A percentile compares a stretch with the other conserved stretches of the same genome.
Evolutionary conservation across 2,113 vertebrate species (phyloP).

Genomic region (Tor tambroides): DNA sequence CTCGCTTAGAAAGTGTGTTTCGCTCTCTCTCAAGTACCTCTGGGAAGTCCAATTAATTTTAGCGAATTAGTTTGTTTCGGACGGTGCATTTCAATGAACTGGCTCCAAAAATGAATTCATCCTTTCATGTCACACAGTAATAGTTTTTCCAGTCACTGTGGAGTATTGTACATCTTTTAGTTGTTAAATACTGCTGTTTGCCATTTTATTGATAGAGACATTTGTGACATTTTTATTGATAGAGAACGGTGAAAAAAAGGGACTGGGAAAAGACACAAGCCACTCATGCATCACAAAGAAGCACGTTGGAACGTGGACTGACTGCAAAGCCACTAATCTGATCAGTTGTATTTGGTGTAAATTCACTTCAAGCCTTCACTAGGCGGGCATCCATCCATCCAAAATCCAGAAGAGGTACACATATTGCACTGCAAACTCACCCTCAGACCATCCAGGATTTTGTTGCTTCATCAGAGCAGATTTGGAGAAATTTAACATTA

Average conservation of each 20-base stretch:
- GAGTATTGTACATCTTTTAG: background rate
- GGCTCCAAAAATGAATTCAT: background rate
- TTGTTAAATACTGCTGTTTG: background rate
- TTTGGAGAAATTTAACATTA: background rate
- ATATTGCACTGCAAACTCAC: too few relatives aligned
- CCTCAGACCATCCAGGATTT: too few relatives aligned
- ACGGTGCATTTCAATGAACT: background rate
- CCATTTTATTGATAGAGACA: background rate
- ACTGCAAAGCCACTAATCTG: too few relatives aligned
- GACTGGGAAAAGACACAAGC: too few relatives aligned
- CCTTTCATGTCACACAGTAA: background rate
- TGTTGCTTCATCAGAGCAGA: too few relatives aligned
- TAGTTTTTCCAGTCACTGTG: background rate
- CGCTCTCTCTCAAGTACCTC: background rate
- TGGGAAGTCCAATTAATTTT: constrained; percentile 23
- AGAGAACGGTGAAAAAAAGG: background rate
- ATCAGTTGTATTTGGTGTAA: too few relatives aligned
- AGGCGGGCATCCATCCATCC: too few relatives aligned
- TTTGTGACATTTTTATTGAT: background rate
- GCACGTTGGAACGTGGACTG: too few relatives aligned
- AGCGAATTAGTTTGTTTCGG: constrained; percentile 18
- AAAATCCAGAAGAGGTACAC: too few relatives aligned
- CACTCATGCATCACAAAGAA: too few relatives aligned
- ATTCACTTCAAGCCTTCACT: too few relatives aligned
- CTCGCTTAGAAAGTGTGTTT: background rate